Percentiles rank a stretch among this genome's conserved stretches.
Conservation (phyloP, 1,140 invertebrate genomes). For the Psix sp. region DNA sequence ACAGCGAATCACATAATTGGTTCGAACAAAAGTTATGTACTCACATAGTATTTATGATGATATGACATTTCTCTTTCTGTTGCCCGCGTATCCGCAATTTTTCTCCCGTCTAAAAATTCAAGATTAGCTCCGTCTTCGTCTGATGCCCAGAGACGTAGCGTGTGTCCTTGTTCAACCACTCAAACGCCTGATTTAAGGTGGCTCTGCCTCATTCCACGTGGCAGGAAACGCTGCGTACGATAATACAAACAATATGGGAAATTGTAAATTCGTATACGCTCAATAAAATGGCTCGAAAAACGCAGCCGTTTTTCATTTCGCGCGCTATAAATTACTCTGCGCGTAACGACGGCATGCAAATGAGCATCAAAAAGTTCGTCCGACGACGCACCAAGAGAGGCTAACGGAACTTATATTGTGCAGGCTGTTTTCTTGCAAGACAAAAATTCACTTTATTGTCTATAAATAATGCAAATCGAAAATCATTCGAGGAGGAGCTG, state of each 20-base stretch:
- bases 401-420: conserved; percentile 19
- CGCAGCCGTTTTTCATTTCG: conserved; percentile 10
- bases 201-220: conserved; percentile 33
- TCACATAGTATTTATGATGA: conserved; percentile 76
- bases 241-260: conserved; percentile 40
- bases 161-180: background rate
- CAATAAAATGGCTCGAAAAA: conserved; percentile 27
- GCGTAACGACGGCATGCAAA: conserved; percentile 22
- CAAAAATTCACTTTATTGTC: background rate
- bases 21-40: conserved; percentile 46
- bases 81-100: conserved; percentile 22
- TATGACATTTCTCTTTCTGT: conserved; percentile 71
- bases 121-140: conserved; percentile 1
- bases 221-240: conserved; percentile 37
- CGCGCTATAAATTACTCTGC: conserved; percentile 27
- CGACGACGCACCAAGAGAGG: background rate
- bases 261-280: conserved; percentile 13
- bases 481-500: background rate
- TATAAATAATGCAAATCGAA: background rate
- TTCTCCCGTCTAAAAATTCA: background rate
- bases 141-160: background rate
- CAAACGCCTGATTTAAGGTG: conserved; percentile 30
- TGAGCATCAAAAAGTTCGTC: background rate
- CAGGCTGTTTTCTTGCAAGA: background rate
- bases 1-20: background rate